Conservation (phyloP, 2,888 invertebrate species). For the Orchestes rusci region DNA sequence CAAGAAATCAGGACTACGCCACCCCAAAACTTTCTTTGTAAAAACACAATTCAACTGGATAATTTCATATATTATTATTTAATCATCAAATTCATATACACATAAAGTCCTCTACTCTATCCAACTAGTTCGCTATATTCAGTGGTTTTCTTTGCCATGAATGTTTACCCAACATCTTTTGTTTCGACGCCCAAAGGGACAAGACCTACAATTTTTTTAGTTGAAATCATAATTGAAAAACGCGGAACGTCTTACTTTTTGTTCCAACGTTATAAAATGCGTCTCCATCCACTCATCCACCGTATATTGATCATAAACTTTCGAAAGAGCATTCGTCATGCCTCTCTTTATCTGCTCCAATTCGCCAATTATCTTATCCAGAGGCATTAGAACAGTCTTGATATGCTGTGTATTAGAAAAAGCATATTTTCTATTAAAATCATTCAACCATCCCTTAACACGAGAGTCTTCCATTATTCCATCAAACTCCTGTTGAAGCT, state of each 20-base stretch:
- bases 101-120: no score
- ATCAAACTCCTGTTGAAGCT: conserved; percentile 47
- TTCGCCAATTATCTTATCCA: conserved; percentile 47
- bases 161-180: conserved; percentile 44
- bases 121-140: background rate
- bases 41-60: no score
- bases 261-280: conserved; percentile 44
- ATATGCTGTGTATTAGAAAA: conserved; percentile 59
- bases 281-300: conserved; percentile 59
- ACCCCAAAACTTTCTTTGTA: no score
- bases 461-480: conserved; percentile 42
- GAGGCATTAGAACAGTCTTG: conserved; percentile 48
- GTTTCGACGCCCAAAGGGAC: conserved; percentile 43
- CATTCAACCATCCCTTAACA: conserved; percentile 54
- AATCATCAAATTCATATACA: no score
- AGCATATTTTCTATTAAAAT: conserved; percentile 57
- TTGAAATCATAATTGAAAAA: no score
- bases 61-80: no score
- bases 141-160: conserved; percentile 50
- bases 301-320: conserved; percentile 53
- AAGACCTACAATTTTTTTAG: conserved; percentile 14
- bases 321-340: conserved; percentile 47
- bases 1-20: no score
- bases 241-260: conserved; percentile 39
- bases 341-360: conserved; percentile 46